Conservation (phyloP, 2,888 invertebrate genomes). For the Clusia tigrina region DNA sequence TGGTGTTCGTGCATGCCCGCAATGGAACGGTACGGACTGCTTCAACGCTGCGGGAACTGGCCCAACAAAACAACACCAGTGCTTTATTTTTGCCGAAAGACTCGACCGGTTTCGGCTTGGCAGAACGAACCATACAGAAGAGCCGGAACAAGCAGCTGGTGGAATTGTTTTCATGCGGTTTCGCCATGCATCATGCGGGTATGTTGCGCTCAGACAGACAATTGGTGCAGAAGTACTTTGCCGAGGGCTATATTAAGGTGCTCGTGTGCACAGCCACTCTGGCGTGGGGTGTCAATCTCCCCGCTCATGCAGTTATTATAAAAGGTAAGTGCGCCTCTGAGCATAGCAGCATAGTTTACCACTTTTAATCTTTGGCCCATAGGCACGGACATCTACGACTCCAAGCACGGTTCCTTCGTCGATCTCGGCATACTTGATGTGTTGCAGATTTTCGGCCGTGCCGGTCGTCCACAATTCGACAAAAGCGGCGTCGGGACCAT, state of each 20-base stretch:
- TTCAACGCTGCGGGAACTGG: conserved; percentile 81
- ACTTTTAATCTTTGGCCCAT: conserved; percentile 8
- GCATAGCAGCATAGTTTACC: neutral
- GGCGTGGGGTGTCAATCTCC: conserved; percentile 99
- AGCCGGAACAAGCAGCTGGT: conserved; percentile 83
- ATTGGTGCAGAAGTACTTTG: conserved; percentile 89
- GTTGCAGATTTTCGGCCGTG: conserved; percentile 97
- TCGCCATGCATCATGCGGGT: conserved; percentile 97
- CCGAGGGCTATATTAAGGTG: conserved; percentile 85
- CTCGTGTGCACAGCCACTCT: conserved; percentile 96
- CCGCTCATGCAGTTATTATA: conserved; percentile 93
- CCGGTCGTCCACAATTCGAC: conserved; percentile 98
- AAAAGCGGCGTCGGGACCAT: conserved; percentile 94
- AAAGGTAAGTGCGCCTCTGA: no score
- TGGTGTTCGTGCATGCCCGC: conserved; percentile 98
- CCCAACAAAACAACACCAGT: conserved; percentile 77
- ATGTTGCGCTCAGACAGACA: conserved; percentile 88
- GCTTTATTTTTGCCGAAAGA: conserved; percentile 75
- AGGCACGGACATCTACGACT: conserved; percentile 93
- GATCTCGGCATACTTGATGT: conserved; percentile 97
- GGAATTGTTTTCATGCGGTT: conserved; percentile 85
- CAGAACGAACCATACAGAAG: conserved; percentile 74
- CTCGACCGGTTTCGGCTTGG: conserved; percentile 71
- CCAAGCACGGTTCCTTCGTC: conserved; percentile 91
- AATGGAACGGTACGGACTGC: conserved; percentile 95